phyloP scores from a whole-genome alignment of 2,888 invertebrate species.

The Meteorus cinctellus region DNA sequence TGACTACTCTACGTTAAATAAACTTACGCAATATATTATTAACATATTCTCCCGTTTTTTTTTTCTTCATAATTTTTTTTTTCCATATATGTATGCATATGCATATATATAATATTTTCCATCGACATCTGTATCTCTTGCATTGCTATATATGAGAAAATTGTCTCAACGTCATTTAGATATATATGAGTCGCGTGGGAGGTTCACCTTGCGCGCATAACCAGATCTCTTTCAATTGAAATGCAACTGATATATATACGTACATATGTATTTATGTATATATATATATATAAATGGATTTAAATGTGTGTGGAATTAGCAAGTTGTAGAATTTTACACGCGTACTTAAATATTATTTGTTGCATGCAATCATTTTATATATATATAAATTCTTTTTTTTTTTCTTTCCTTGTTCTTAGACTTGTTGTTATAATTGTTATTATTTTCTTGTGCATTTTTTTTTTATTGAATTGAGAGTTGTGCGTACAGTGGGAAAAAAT shows the following conservation, averaged over 20 bases:
- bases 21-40: conserved; percentile 44
- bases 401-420: background rate
- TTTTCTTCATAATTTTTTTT: background rate
- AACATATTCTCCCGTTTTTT: conserved; percentile 36
- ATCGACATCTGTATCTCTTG: conserved; percentile 30
- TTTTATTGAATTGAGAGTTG: too few species aligned
- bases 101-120: conserved; percentile 19
- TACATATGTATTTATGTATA: conserved; percentile 28
- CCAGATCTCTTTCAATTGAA: conserved; percentile 52
- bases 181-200: conserved; percentile 53
- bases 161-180: conserved; percentile 41
- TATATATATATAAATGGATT: background rate
- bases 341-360: conserved; percentile 23
- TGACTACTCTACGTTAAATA: conserved; percentile 32
- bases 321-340: conserved; percentile 45
- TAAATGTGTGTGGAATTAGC: conserved; percentile 44
- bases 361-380: background rate
- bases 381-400: background rate
- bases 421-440: background rate
- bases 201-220: conserved; percentile 56
- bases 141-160: conserved; percentile 32
- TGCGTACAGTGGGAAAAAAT: too few species aligned
- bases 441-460: background rate
- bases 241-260: conserved; percentile 31
- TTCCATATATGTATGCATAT: conserved; percentile 13